Conservation (phyloP, 2,888 invertebrate genomes). For the Osedax fenrisi region DNA sequence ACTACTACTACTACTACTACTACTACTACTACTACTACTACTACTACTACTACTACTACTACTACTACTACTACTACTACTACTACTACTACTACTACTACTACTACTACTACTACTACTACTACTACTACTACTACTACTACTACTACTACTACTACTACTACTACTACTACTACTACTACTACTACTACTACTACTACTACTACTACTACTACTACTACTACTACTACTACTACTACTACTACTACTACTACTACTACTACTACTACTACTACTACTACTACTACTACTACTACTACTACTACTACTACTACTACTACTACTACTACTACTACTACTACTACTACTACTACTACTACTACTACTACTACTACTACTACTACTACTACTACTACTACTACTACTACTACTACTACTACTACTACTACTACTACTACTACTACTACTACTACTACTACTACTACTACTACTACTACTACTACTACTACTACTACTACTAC, state of each 20-base stretch:
- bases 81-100: too few species aligned
- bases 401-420: conserved; percentile 5
- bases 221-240: background rate
- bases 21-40: background rate
- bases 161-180: background rate
- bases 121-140: too few species aligned
- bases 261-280: background rate
- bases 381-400: conserved; percentile 10
- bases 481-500: conserved; percentile 3
- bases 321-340: background rate
- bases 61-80: background rate
- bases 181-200: background rate
- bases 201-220: background rate
- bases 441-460: background rate
- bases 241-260: background rate
- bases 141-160: too few species aligned
- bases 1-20: background rate
- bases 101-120: too few species aligned
- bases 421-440: background rate
- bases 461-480: background rate
- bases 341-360: conserved; percentile 10
- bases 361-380: conserved; percentile 5
- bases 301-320: background rate
- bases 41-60: background rate
- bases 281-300: background rate